Conservation (phyloP, 2,113 vertebrate genomes). For the Thryonomys swinderianus region DNA sequence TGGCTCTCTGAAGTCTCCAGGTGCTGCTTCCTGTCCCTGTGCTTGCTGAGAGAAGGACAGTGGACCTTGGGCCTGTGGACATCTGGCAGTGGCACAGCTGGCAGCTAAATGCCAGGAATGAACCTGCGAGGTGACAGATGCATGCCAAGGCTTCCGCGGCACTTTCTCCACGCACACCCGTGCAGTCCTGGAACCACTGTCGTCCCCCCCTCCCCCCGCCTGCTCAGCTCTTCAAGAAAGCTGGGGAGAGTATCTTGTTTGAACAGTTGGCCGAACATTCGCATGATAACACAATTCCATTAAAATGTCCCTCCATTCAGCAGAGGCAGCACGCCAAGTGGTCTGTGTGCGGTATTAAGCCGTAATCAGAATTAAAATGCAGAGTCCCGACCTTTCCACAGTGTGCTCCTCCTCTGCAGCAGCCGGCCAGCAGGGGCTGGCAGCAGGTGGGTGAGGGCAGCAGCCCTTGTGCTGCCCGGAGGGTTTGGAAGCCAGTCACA, state of each 20-base stretch:
- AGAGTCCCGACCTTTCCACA: constrained; percentile 23
- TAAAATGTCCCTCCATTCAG: constrained; percentile 20
- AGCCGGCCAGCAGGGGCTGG: accelerated
- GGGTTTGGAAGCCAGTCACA: too few relatives aligned
- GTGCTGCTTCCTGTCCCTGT: background rate
- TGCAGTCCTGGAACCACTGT: background rate
- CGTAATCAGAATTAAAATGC: constrained; percentile 9
- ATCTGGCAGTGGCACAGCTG: background rate
- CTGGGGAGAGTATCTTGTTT: constrained; percentile 66
- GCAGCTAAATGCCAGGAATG: background rate
- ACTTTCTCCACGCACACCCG: background rate
- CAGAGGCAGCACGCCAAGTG: constrained; percentile 33
- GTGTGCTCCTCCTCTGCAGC: background rate
- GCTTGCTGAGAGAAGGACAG: background rate
- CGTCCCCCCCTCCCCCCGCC: background rate
- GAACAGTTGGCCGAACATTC: constrained; percentile 73
- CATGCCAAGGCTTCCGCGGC: background rate
- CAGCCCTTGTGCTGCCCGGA: background rate
- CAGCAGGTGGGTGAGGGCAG: background rate
- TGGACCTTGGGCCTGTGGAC: background rate
- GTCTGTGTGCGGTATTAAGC: background rate
- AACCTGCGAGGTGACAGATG: background rate
- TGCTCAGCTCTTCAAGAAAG: constrained; percentile 22
- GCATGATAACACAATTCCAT: constrained; percentile 52
- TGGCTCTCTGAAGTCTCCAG: background rate